Conservation (phyloP, 2,113 vertebrate genomes). For the Pseudorectes ferrugineus region DNA sequence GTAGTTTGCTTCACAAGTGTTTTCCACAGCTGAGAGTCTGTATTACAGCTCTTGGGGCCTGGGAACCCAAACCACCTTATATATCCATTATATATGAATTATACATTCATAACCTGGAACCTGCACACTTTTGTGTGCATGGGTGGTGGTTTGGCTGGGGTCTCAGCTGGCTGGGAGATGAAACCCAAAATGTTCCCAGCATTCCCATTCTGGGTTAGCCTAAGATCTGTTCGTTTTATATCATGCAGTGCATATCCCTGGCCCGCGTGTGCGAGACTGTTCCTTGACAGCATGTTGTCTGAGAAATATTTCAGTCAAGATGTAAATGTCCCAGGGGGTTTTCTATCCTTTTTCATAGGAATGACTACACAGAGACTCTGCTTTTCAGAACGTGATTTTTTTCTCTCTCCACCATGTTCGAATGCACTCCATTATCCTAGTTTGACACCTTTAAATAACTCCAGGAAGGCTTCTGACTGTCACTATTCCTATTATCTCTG, state of each 20-base stretch:
- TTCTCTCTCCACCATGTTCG: background rate
- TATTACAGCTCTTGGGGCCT: background rate
- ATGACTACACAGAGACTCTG: background rate
- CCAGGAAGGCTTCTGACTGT: background rate
- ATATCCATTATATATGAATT: background rate
- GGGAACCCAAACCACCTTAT: background rate
- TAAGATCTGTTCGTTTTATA: background rate
- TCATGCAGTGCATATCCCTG: background rate
- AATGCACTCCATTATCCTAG: background rate
- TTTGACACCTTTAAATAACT: background rate
- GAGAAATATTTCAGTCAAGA: background rate
- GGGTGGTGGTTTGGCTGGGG: background rate
- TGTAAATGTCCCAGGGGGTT: background rate
- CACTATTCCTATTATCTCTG: background rate
- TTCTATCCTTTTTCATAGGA: background rate
- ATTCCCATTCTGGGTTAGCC: background rate
- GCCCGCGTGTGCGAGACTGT: rapidly evolving
- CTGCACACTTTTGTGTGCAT: background rate
- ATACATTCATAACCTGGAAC: background rate
- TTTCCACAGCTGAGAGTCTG: background rate
- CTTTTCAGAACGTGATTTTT: background rate
- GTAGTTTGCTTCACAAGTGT: slow-evolving; percentile 5
- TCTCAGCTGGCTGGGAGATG: background rate
- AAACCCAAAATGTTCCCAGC: background rate
- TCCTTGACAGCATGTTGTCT: background rate